Evolutionary conservation across 1,140 invertebrate genomes (phyloP), one percentile per base, ranked within the genome.

Genomic region (Drosophila jambulina): DNA sequence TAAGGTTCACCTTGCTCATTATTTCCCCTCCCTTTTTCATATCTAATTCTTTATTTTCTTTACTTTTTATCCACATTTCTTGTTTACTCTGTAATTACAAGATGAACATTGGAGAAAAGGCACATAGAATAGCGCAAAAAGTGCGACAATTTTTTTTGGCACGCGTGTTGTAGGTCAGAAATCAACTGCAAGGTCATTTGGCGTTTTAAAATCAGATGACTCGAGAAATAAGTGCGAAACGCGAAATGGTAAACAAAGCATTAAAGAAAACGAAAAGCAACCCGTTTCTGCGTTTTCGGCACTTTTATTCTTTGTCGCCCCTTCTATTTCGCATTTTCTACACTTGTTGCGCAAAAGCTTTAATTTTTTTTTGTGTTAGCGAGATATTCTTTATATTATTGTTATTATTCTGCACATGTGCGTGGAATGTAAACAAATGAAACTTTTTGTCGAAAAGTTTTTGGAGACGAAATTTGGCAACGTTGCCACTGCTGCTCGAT

Each of bases 401-500:
- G 79, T 85, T 88, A 79, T 90, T 81, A 90, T 88, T 90, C 85
- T 90, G 85, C 78, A 81, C 81, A 85, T 90, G 85, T 88, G 85
- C 82, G 85, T 85, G 72, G 67, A 82, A 90, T 88, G 85, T 88
- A 88, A 88, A 88, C 85, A 88, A 88, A 88, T 88, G 84, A 87
- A 87, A 87, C 83, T 87, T 86, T 72, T 56, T 38, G 53, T 56
- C 34, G 21, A 42, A 70, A 85, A 86, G 79, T 77, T 38, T 54
- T 38, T 78, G 78, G 81, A 72, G 19, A 51, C 81, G 85, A 88
- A 90, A 79, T 90, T 90, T 70, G 81, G 85, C 85, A 88, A 90
- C 85, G 70, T 51, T 45, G 79, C 78, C 40, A 12, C 27, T 51
- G 10, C 10, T 36, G 23, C 69, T n/a, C 43, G 29, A 51, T 53